Evolutionary conservation across 2,888 invertebrate genomes (phyloP).

Genomic region (Drosophila nr. perissopoda): DNA sequence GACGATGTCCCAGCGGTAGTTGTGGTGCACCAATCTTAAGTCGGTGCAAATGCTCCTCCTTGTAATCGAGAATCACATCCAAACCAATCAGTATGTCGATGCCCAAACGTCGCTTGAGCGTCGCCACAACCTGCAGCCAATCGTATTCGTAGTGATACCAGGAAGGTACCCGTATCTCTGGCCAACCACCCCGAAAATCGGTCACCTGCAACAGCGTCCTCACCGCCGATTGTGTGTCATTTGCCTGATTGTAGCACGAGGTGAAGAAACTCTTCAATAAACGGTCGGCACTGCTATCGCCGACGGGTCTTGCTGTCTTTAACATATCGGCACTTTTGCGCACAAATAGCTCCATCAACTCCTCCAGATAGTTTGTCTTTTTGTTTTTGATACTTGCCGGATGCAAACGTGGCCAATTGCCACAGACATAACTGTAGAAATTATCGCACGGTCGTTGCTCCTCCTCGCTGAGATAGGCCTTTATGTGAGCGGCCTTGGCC

Average conservation of each 20-base stretch:
- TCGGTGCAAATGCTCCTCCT: slow-evolving; percentile 75
- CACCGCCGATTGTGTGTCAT: slow-evolving; percentile 59
- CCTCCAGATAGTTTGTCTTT: slow-evolving; percentile 75
- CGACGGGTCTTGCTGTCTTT: slow-evolving; percentile 36
- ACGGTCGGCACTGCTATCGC: slow-evolving; percentile 73
- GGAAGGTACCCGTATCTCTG: slow-evolving; percentile 62
- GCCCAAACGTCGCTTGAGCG: slow-evolving; percentile 75
- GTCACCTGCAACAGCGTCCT: slow-evolving; percentile 65
- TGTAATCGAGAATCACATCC: slow-evolving; percentile 78
- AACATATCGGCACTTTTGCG: slow-evolving; percentile 81
- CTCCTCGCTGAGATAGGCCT: slow-evolving; percentile 73
- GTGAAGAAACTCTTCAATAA: slow-evolving; percentile 77
- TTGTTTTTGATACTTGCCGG: slow-evolving; percentile 59
- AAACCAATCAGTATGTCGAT: slow-evolving; percentile 82
- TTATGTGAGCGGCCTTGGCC: slow-evolving; percentile 81
- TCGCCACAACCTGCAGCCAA: slow-evolving; percentile 79
- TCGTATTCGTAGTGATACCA: slow-evolving; percentile 82
- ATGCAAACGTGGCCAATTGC: slow-evolving; percentile 79
- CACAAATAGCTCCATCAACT: slow-evolving; percentile 76
- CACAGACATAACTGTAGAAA: slow-evolving; percentile 83
- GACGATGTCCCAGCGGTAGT: slow-evolving; percentile 62
- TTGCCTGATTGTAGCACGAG: slow-evolving; percentile 70
- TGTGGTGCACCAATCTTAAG: slow-evolving; percentile 81
- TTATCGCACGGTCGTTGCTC: slow-evolving; percentile 68
- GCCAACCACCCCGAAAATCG: slow-evolving; percentile 82